Percentiles rank a stretch among this genome's conserved stretches.
Evolutionary conservation across 2,797 vertebrate genomes (phyloP).

Genomic region (Pseudotriccus pelzelni): DNA sequence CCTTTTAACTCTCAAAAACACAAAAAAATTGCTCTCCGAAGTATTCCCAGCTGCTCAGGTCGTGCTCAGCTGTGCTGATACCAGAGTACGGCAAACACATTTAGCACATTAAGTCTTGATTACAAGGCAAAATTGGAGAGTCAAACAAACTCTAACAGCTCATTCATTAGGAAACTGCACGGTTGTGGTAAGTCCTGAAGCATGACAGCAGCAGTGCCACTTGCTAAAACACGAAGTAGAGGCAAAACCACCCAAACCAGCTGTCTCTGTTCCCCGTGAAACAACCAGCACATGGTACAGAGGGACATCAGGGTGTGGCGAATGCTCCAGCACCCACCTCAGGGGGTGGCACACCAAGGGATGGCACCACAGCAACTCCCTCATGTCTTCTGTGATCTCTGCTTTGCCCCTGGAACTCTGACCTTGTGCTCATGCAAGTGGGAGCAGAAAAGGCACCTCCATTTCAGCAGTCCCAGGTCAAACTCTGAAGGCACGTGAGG

Average conservation of each 20-base stretch:
- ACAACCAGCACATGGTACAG: not conserved
- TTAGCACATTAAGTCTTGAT: slow-evolving; percentile 2
- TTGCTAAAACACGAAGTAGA: not conserved
- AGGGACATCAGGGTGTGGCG: not conserved
- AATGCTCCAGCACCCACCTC: not conserved
- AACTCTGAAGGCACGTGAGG: not conserved
- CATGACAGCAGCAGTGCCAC: accelerated
- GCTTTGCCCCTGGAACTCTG: not conserved
- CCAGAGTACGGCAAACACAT: not conserved
- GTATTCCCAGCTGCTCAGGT: slow-evolving; percentile 9
- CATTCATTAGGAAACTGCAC: not conserved
- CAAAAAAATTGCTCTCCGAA: not conserved
- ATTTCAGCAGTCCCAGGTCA: not conserved
- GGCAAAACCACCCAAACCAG: not conserved
- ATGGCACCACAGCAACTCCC: accelerated
- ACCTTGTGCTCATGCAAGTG: not conserved
- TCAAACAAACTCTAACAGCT: not conserved
- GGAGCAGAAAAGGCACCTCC: not conserved
- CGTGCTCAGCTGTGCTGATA: not conserved
- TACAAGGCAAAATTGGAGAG: not conserved
- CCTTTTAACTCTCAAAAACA: slow-evolving; percentile 29
- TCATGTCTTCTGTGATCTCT: not conserved
- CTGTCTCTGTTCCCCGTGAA: not conserved
- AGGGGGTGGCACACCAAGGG: not conserved
- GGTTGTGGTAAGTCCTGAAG: not conserved